These are phyloP conservation scores for Conomelus anceps DNA, from an alignment of 2,888 invertebrate genomes.

Conservation along the genomic window DNA sequence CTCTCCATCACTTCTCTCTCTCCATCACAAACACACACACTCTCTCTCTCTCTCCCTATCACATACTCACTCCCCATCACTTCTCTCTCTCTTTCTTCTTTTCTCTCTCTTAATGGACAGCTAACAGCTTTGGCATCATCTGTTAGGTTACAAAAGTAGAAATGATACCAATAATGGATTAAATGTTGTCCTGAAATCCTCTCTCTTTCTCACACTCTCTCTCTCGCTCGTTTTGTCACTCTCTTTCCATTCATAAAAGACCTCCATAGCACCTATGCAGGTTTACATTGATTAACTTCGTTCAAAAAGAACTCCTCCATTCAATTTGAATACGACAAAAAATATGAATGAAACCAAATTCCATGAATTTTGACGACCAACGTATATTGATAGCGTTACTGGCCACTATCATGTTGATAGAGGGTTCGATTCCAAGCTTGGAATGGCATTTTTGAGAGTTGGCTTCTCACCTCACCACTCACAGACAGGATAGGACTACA, in stretches of 20 bases:
- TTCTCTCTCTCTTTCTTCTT: background rate
- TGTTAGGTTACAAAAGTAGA: too few species aligned
- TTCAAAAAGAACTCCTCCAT: background rate
- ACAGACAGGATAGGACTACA: too few species aligned
- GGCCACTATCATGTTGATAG: too few species aligned
- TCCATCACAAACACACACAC: too few species aligned
- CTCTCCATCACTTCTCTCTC: background rate
- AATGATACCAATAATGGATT: too few species aligned
- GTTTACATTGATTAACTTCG: background rate
- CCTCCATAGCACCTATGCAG: background rate
- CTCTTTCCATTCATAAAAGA: background rate
- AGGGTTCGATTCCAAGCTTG: too few species aligned
- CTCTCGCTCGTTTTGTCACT: background rate
- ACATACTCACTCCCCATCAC: background rate
- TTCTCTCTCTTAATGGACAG: too few species aligned
- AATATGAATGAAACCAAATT: background rate
- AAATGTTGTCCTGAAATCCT: too few species aligned
- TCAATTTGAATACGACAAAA: background rate
- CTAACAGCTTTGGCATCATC: too few species aligned
- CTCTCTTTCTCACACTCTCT: background rate
- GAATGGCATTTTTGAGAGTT: too few species aligned
- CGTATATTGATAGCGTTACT: too few species aligned
- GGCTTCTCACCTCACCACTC: too few species aligned
- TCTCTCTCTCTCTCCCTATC: background rate
- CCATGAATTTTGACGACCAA: background rate